Percentiles rank a stretch among this genome's conserved stretches.
These are phyloP conservation scores for Cygnus buccinator DNA, from an alignment of 2,113 vertebrate species.

Conservation along the genomic window DNA sequence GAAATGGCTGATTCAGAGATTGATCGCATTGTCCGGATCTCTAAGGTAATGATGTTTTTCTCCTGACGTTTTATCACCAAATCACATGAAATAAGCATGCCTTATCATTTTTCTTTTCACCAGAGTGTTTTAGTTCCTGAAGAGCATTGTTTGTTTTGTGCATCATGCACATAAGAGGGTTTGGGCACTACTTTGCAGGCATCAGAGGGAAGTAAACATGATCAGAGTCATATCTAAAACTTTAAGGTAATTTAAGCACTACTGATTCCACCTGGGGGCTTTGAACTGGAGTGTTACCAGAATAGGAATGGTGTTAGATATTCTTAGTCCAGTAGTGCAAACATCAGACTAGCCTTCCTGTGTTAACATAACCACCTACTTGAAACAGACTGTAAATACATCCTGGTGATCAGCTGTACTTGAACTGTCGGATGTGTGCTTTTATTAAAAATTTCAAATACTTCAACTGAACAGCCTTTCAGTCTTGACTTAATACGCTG, in stretches of 20 bases:
- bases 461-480: background rate
- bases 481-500: background rate
- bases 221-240: background rate
- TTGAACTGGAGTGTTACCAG: background rate
- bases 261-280: background rate
- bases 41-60: conserved; percentile 80
- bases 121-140: background rate
- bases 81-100: background rate
- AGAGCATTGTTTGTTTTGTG: background rate
- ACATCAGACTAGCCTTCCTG: background rate
- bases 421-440: background rate
- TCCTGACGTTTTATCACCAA: background rate
- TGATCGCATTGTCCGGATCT: conserved; percentile 77
- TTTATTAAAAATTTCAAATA: background rate
- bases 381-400: background rate
- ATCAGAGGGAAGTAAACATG: background rate
- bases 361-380: background rate
- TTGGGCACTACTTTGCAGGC: background rate
- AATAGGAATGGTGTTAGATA: background rate
- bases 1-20: conserved; percentile 88
- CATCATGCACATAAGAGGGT: background rate
- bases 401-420: background rate
- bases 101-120: background rate
- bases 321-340: background rate
- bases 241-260: background rate